A percentile compares a stretch with the other conserved stretches of the same genome.
phyloP scores from a whole-genome alignment of 2,797 vertebrate species.

The Sebastes wilsoni region DNA sequence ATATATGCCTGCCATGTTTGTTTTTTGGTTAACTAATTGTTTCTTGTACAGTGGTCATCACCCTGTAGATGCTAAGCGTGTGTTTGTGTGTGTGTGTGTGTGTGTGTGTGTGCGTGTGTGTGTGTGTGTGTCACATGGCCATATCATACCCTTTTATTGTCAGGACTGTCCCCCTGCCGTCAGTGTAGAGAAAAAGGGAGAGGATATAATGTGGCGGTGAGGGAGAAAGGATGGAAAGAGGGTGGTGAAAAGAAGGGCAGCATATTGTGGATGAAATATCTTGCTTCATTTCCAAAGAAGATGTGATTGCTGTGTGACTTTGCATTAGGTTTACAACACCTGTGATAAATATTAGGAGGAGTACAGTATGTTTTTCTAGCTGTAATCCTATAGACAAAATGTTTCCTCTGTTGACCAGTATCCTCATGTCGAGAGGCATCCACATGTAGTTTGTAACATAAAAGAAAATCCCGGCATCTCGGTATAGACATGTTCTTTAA shows the following conservation, averaged over 20 bases:
- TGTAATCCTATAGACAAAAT: background rate
- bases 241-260: conserved; percentile 21
- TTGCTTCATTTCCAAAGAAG: background rate
- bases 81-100: background rate
- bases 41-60: background rate
- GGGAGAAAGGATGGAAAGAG: background rate
- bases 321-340: background rate
- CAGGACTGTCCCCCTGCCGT: conserved; percentile 10
- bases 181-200: background rate
- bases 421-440: background rate
- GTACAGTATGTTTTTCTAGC: background rate
- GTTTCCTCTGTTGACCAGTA: background rate
- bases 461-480: background rate
- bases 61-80: background rate
- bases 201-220: conserved; percentile 1
- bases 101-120: background rate
- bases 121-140: background rate
- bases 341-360: background rate
- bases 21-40: background rate
- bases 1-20: background rate
- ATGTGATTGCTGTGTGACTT: background rate
- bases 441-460: background rate
- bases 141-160: background rate
- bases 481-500: conserved; percentile 35
- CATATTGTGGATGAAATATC: background rate